Conservation (phyloP, 2,797 vertebrate genomes). For the Mormyrops boulengeri region DNA sequence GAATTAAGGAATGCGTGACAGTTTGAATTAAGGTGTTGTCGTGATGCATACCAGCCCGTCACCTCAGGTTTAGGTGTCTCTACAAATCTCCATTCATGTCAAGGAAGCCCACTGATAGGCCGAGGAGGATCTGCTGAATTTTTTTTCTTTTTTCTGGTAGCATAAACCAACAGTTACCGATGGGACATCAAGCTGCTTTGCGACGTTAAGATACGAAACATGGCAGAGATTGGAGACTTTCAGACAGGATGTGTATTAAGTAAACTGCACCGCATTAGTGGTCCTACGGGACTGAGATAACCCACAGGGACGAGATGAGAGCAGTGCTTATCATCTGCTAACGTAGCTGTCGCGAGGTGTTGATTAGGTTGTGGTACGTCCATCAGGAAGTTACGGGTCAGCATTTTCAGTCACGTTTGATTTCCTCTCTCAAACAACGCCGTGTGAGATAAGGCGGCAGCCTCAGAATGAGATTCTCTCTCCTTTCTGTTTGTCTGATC, state of each 20-base stretch:
- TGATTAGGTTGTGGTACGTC: background rate
- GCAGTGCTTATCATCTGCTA: background rate
- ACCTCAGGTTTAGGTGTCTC: conserved; percentile 36
- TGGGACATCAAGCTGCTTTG: background rate
- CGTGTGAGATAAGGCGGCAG: background rate
- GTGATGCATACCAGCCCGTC: conserved; percentile 31
- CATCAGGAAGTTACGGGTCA: conserved; percentile 3
- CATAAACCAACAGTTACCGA: background rate
- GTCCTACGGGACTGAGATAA: background rate
- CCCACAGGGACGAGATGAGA: background rate
- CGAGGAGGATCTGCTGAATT: background rate
- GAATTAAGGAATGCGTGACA: conserved; percentile 20
- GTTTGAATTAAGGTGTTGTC: conserved; percentile 38
- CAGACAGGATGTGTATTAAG: background rate
- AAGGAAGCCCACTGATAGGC: background rate
- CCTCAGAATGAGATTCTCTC: conserved; percentile 20
- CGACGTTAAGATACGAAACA: background rate
- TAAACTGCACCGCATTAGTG: background rate
- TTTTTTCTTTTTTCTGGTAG: background rate
- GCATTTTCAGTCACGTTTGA: conserved; percentile 14
- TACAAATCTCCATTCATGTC: background rate
- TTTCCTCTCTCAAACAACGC: conserved; percentile 18
- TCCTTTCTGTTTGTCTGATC: conserved; percentile 18
- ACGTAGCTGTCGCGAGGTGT: background rate
- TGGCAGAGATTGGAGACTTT: background rate